Conservation (phyloP, 64 coral and sea anemone species). For the Montipora foliosa region DNA sequence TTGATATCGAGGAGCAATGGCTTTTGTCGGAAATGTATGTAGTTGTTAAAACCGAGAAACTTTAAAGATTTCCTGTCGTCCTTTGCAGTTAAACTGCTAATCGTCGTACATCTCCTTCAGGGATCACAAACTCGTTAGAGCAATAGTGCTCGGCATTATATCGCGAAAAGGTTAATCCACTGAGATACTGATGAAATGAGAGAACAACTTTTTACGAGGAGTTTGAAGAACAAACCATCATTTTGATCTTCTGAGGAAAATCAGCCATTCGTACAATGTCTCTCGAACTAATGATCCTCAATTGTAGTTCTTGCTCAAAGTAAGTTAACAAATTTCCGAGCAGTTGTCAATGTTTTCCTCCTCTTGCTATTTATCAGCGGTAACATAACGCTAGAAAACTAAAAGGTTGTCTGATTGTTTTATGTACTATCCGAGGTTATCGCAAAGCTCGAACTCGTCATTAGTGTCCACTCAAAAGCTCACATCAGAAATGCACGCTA, state of each 20-base stretch:
- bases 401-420: too few species aligned
- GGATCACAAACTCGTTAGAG: not conserved
- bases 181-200: not conserved
- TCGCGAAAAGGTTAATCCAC: not conserved
- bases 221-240: not conserved
- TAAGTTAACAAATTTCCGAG: not conserved
- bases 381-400: too few species aligned
- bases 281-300: not conserved
- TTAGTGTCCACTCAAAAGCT: too few species aligned
- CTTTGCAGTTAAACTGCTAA: not conserved
- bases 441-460: too few species aligned
- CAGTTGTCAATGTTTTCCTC: slow-evolving; percentile 4
- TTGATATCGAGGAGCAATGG: too few species aligned
- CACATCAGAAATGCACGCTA: too few species aligned
- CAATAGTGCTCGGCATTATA: not conserved
- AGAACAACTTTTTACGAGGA: too few species aligned
- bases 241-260: not conserved
- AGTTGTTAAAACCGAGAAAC: not conserved
- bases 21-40: not conserved
- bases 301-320: not conserved
- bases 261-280: not conserved
- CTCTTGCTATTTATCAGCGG: not conserved
- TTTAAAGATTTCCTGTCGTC: not conserved
- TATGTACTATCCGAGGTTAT: too few species aligned
- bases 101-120: not conserved